Evolutionary conservation across 2,113 vertebrate genomes (phyloP).

Genomic region (Ammodramus savannarum): DNA sequence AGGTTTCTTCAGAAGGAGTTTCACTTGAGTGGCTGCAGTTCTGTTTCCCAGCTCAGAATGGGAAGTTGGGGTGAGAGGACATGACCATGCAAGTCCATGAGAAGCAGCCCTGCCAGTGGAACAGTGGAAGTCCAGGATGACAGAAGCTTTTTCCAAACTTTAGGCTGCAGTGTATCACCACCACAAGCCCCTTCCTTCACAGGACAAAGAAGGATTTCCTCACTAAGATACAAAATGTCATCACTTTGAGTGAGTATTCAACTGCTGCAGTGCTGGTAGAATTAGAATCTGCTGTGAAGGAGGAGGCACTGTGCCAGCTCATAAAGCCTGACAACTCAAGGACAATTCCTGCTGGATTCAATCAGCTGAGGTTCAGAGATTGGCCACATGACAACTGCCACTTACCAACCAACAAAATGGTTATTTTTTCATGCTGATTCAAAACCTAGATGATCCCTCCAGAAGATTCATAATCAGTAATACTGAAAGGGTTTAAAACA

Average conservation of each 20-base stretch:
- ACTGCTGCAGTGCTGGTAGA: neutral
- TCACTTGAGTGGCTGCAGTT: neutral
- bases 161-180: neutral
- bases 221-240: neutral
- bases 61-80: neutral
- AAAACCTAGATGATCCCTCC: neutral
- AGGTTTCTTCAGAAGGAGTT: neutral
- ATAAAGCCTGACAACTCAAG: constrained; percentile 9
- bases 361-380: constrained; percentile 8
- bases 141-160: neutral
- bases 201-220: neutral
- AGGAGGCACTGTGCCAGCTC: neutral
- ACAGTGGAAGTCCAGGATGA: neutral
- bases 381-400: neutral
- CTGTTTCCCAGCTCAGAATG: neutral
- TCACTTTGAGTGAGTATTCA: neutral
- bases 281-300: neutral
- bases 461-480: neutral
- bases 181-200: neutral
- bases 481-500: neutral
- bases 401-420: neutral
- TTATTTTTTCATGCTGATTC: neutral
- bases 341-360: constrained; percentile 3
- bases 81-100: neutral
- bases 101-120: neutral